phyloP scores from a whole-genome alignment of 2,113 vertebrate species.

The Malurus melanocephalus region DNA sequence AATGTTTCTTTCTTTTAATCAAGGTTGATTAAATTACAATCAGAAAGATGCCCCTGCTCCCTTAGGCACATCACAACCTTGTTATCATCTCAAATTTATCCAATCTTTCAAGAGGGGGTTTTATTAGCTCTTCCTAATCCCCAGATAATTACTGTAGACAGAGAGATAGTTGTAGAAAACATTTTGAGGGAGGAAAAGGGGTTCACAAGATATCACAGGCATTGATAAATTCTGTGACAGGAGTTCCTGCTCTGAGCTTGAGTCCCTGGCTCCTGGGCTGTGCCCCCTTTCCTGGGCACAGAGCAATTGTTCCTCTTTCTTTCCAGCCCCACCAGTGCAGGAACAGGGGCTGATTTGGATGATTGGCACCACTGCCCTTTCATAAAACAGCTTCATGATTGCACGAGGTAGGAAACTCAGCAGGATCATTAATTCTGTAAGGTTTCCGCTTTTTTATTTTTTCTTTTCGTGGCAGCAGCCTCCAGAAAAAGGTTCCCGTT shows the following conservation, averaged over 20 bases:
- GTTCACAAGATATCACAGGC: conserved; percentile 13
- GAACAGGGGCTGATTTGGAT: neutral
- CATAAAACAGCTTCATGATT: neutral
- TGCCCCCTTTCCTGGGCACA: neutral
- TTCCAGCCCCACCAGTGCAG: neutral
- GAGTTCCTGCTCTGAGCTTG: neutral
- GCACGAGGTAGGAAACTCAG: neutral
- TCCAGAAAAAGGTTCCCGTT: neutral
- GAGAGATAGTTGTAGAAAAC: conserved; percentile 50
- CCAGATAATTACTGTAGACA: conserved; percentile 67
- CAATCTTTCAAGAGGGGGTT: conserved; percentile 58
- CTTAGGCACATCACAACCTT: conserved; percentile 51
- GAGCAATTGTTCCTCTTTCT: neutral
- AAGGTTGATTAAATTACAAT: conserved; percentile 55
- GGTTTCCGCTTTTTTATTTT: neutral
- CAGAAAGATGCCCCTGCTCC: conserved; percentile 38
- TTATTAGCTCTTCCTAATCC: conserved; percentile 70
- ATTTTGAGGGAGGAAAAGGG: conserved; percentile 39
- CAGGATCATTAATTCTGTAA: neutral
- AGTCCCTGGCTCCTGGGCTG: neutral
- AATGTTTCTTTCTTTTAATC: conserved; percentile 64
- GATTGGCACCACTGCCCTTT: neutral
- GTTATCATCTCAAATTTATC: conserved; percentile 68
- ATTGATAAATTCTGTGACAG: conserved; percentile 19
- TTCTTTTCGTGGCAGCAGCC: neutral